A percentile compares a stretch with the other conserved stretches of the same genome.
Conservation (phyloP, 2,797 vertebrate genomes). For the Poecile montanus region DNA sequence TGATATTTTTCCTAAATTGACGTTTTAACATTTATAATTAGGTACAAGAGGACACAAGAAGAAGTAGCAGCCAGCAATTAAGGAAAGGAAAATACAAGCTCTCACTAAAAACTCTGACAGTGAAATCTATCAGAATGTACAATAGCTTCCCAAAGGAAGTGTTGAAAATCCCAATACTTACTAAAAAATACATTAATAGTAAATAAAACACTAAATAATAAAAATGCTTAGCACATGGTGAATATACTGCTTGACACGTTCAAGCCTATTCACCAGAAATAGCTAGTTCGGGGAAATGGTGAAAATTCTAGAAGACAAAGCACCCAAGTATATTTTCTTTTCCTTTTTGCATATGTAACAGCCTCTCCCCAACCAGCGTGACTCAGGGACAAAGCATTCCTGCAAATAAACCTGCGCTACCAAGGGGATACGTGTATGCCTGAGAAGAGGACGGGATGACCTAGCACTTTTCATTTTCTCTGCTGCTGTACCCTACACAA, state of each 20-base stretch:
- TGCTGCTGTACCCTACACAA: not conserved
- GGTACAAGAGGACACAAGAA: slow-evolving; percentile 53
- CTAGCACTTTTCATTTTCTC: slow-evolving; percentile 46
- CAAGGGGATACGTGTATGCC: slow-evolving; percentile 38
- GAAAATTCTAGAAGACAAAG: slow-evolving; percentile 46
- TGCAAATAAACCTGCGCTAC: slow-evolving; percentile 38
- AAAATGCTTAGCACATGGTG: not conserved
- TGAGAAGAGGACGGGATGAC: slow-evolving; percentile 53
- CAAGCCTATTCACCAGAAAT: slow-evolving; percentile 4
- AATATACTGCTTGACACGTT: not conserved
- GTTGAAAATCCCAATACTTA: slow-evolving; percentile 4
- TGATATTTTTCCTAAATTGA: slow-evolving; percentile 63
- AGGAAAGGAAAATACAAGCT: slow-evolving; percentile 47
- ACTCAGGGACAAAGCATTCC: slow-evolving; percentile 58
- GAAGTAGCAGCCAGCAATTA: slow-evolving; percentile 56
- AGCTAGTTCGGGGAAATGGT: not conserved
- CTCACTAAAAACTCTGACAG: slow-evolving; percentile 51
- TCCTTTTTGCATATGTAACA: slow-evolving; percentile 55
- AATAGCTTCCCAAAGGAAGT: slow-evolving; percentile 41
- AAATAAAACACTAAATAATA: slow-evolving; percentile 45
- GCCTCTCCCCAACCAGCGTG: slow-evolving; percentile 37
- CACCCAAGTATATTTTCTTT: not conserved
- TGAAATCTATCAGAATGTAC: slow-evolving; percentile 35
- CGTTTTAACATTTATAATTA: slow-evolving; percentile 57
- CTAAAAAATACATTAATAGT: slow-evolving; percentile 41